Percentiles rank a stretch among this genome's conserved stretches.
Evolutionary conservation across 2,113 vertebrate species (phyloP).

Genomic region (Chloropsis cyanopogon): DNA sequence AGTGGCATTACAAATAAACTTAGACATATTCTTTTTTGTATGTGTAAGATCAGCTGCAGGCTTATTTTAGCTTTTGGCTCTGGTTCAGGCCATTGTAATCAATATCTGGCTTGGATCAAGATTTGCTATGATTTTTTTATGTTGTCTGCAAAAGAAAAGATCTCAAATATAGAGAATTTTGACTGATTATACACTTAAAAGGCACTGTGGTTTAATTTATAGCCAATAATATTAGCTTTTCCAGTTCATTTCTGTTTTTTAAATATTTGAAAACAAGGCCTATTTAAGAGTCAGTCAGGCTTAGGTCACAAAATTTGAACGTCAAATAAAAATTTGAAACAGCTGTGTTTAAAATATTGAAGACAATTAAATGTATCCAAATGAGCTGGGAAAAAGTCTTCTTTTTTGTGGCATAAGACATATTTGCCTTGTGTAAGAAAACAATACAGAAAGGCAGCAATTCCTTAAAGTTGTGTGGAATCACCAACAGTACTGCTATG

Average conservation of each 20-base stretch:
- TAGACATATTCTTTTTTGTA: neutral
- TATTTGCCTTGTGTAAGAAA: neutral
- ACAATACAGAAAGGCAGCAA: neutral
- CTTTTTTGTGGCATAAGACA: neutral
- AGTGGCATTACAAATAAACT: neutral
- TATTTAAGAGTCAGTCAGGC: neutral
- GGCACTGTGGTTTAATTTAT: neutral
- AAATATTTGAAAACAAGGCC: neutral
- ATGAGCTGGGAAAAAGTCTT: neutral
- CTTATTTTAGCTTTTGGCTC: neutral
- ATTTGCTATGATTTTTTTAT: neutral
- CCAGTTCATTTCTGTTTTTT: neutral
- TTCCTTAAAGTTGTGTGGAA: neutral
- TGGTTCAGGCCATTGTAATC: neutral
- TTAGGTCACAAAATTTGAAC: neutral
- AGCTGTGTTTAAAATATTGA: neutral
- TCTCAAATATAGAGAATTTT: conserved; percentile 9
- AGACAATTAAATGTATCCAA: neutral
- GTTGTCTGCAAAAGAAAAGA: neutral
- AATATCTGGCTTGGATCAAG: neutral
- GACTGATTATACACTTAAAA: neutral
- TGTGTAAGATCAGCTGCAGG: neutral
- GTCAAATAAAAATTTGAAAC: neutral
- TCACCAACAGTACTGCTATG: neutral
- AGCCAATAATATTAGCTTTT: neutral